Evolutionary conservation across 2,797 vertebrate genomes (phyloP).

Genomic region (Pampus argenteus): DNA sequence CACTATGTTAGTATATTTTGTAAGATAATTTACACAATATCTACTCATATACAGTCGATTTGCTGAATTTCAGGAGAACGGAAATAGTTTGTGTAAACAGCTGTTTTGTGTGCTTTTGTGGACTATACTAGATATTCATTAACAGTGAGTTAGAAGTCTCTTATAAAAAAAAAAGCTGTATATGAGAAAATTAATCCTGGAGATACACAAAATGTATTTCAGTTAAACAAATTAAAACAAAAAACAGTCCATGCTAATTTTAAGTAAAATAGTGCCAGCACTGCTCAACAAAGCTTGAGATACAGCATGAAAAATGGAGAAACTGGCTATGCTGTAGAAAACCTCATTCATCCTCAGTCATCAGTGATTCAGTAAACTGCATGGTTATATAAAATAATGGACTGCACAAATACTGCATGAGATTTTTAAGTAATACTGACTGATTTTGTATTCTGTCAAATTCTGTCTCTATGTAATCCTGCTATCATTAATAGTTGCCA

Average conservation of each 20-base stretch:
- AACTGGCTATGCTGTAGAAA: not conserved
- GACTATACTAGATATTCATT: not conserved
- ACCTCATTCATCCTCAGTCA: too few species aligned
- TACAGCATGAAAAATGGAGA: not conserved
- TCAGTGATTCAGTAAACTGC: too few species aligned
- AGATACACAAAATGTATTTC: not conserved
- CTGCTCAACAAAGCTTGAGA: not conserved
- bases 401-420: not conserved
- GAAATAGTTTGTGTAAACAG: not conserved
- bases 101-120: not conserved
- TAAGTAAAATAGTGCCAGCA: not conserved
- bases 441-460: not conserved
- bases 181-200: too few species aligned
- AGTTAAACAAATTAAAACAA: not conserved
- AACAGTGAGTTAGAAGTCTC: not conserved
- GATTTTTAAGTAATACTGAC: not conserved
- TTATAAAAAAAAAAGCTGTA: too few species aligned
- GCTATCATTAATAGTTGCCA: not conserved
- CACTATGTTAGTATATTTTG: conserved; percentile 1
- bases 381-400: too few species aligned
- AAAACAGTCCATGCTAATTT: not conserved
- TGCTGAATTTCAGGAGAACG: not conserved
- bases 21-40: not conserved
- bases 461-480: not conserved
- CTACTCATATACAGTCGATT: not conserved